phyloP scores from a whole-genome alignment of 2,797 vertebrate genomes.

The Aldrovandia affinis region DNA sequence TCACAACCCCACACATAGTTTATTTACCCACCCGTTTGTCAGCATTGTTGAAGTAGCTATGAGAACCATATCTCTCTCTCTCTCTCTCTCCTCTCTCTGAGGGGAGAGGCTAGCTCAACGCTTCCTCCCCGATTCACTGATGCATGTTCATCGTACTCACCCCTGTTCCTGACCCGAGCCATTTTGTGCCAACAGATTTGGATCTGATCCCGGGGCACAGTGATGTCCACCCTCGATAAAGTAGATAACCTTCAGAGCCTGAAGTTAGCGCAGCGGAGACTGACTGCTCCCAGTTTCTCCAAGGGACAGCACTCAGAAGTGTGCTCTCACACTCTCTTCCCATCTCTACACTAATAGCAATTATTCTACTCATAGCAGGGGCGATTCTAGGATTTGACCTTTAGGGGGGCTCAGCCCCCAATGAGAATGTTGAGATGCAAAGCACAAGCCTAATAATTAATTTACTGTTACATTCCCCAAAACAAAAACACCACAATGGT shows the following conservation, averaged over 20 bases:
- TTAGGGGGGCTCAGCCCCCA: too few species aligned
- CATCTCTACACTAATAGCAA: neutral
- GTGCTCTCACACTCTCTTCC: neutral
- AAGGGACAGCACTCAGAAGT: too few species aligned
- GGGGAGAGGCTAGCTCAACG: neutral
- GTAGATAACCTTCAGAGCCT: neutral
- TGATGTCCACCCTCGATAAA: neutral
- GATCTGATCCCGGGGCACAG: neutral
- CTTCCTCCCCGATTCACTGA: neutral
- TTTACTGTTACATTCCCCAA: too few species aligned
- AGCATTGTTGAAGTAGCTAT: neutral
- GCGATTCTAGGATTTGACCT: too few species aligned
- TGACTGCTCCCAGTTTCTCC: neutral
- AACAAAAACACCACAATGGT: too few species aligned
- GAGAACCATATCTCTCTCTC: too few species aligned
- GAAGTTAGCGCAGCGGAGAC: neutral
- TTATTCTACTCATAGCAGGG: too few species aligned
- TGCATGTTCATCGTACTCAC: neutral
- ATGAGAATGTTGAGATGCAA: too few species aligned
- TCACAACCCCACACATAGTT: neutral
- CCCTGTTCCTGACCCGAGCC: neutral
- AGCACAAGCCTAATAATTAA: too few species aligned
- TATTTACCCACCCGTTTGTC: neutral
- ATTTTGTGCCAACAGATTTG: neutral
- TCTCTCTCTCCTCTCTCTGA: neutral